Percentiles rank a stretch among this genome's conserved stretches.
Evolutionary conservation across 2,113 vertebrate species (phyloP).

Genomic region (Illadopsis cleaveri): DNA sequence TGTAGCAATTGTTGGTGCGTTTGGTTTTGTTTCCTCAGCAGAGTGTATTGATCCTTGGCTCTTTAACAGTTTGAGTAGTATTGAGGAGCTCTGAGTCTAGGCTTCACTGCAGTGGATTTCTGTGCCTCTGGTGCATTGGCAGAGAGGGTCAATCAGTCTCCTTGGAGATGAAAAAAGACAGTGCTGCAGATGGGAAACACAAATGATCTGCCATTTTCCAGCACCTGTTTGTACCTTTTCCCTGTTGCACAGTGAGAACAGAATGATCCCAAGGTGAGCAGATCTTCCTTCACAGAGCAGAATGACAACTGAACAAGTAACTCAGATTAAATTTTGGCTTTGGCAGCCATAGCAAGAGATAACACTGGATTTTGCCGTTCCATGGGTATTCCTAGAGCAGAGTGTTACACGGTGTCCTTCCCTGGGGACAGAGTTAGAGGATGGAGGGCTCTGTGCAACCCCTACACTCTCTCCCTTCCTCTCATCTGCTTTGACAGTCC

Average conservation of each 20-base stretch:
- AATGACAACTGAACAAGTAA: neutral
- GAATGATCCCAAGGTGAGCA: neutral
- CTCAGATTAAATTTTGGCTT: neutral
- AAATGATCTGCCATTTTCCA: neutral
- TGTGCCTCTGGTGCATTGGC: neutral
- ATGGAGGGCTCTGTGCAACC: neutral
- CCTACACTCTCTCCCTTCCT: neutral
- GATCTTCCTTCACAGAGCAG: neutral
- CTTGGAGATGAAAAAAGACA: slow-evolving; percentile 19
- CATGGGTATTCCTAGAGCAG: neutral
- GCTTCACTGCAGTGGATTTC: neutral
- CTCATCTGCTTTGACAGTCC: neutral
- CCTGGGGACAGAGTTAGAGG: neutral
- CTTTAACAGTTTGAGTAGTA: neutral
- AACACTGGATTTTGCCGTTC: neutral
- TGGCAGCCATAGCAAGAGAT: neutral
- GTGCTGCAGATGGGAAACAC: neutral
- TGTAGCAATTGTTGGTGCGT: neutral
- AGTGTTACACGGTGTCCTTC: accelerated
- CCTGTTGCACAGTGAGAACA: neutral
- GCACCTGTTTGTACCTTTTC: neutral
- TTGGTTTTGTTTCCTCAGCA: neutral
- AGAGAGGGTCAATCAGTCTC: slow-evolving; percentile 14
- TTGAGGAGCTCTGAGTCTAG: neutral
- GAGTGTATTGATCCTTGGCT: neutral